Evolutionary conservation across 1,140 invertebrate genomes (phyloP), one percentile per base, ranked within the genome.

Genomic region (Berghia stephanieae): DNA sequence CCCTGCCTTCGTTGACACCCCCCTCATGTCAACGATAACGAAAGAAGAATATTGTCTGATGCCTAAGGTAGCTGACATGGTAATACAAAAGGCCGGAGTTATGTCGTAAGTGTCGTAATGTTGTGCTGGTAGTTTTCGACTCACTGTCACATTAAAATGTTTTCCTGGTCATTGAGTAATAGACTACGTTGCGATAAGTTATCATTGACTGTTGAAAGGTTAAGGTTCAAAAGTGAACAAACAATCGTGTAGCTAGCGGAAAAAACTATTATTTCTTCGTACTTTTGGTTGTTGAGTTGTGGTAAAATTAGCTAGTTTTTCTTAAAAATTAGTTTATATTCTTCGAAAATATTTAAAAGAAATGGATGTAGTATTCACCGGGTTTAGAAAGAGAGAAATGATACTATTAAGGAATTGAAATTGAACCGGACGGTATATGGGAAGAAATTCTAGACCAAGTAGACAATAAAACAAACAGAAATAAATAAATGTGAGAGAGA

Each of bases 1-100:
- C 77, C 84, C 84, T 38, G 66, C 83, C 3, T 84, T 85, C 57
- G 81, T 74, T 8, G 84, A 85, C 52, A 85, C 84, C 13, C 34
- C 76, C 8, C 67, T 85, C 5, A 75, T 83, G 13, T 71, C 27
- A 21, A 34, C 67, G 0, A 27, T 85, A 0, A 16, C 8, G 27
- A 36, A 78, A 36, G 60, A 66, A 8, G 16, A n/a, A 0, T 75
- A 52, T 13, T 55, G 40, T 0, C n/a, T 52, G 24, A 40, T 67
- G 52, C 57, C 40, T 16, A 52, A 38, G 6, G 75, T 72, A 31
- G 79, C 75, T 42, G 63, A 57, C 10, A 27, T 67, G 38, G 73
- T 80, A n/a, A 40, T 82, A 2, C 38, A 80, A 3, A 66, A 55
- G 36, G 73, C 78, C 43, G 82, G 82, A 6, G 42, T 83, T 27